Evolutionary conservation across 2,888 invertebrate species (phyloP).

Genomic region (Eustalomyia histrio): DNA sequence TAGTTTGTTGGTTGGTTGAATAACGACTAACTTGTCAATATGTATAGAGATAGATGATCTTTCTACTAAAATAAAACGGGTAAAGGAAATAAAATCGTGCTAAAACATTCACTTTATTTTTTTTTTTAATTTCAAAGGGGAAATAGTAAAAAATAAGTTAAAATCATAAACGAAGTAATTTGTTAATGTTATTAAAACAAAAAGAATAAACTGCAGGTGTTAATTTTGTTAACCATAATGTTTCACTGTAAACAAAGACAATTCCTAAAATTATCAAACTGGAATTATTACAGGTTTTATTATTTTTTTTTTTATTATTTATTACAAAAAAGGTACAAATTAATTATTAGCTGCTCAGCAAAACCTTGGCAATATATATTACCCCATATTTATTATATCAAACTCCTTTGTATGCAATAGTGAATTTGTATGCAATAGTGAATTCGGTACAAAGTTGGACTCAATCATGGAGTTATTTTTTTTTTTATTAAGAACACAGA

Average conservation of each 20-base stretch:
- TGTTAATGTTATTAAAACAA: not conserved
- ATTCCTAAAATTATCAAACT: not conserved
- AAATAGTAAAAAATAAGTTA: not conserved
- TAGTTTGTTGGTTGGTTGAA: not conserved
- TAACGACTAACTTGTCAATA: conserved; percentile 13
- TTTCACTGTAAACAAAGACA: not conserved
- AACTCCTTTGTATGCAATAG: too few species aligned
- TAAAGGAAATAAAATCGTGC: conserved; percentile 50
- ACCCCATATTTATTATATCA: too few species aligned
- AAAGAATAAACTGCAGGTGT: conserved; percentile 45
- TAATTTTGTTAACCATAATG: conserved; percentile 20
- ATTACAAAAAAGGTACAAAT: too few species aligned
- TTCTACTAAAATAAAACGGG: conserved; percentile 20
- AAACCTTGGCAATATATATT: too few species aligned
- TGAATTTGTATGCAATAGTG: too few species aligned
- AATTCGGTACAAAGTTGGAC: too few species aligned
- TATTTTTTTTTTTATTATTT: too few species aligned
- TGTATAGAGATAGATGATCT: conserved; percentile 8
- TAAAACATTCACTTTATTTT: conserved; percentile 65
- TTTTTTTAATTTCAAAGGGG: conserved; percentile 17
- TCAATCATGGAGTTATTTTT: too few species aligned
- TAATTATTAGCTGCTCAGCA: too few species aligned
- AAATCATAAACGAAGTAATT: not conserved
- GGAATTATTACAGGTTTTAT: not conserved
- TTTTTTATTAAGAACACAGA: too few species aligned